A percentile compares a stretch with the other conserved stretches of the same genome.
Evolutionary conservation across 2,113 vertebrate genomes (phyloP).

Genomic region (Brienomyrus longianalis): DNA sequence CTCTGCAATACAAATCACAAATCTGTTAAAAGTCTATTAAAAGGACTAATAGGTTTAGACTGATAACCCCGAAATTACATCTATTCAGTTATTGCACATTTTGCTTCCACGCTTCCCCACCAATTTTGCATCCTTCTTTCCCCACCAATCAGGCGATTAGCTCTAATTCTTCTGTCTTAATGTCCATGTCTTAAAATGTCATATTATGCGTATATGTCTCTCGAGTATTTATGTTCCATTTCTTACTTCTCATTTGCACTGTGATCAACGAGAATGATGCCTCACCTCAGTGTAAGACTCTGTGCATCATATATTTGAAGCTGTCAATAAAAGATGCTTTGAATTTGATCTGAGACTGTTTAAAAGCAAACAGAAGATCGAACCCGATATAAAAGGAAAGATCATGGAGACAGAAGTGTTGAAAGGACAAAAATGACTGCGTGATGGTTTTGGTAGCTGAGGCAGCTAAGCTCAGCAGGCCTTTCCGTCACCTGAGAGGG

Average conservation of each 20-base stretch:
- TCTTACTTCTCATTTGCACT: not conserved
- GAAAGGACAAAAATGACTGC: not conserved
- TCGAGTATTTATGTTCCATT: not conserved
- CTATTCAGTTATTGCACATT: not conserved
- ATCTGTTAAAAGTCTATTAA: not conserved
- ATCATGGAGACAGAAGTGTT: not conserved
- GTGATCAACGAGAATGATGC: not conserved
- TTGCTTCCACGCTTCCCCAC: not conserved
- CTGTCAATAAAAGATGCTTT: not conserved
- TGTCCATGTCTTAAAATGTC: not conserved
- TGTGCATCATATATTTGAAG: not conserved
- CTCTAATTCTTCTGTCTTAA: not conserved
- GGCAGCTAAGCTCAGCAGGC: not conserved
- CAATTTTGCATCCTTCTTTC: not conserved
- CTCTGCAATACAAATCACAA: not conserved
- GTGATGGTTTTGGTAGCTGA: not conserved
- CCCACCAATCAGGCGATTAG: not conserved
- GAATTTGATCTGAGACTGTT: not conserved
- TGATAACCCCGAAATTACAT: not conserved
- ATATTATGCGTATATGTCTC: not conserved
- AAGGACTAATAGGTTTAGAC: not conserved
- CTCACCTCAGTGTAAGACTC: not conserved
- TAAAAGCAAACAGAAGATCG: not conserved
- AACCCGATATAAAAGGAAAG: not conserved
- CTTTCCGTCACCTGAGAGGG: not conserved